Evolutionary conservation across 2,113 vertebrate genomes (phyloP).

Genomic region (Oostethus manadensis): DNA sequence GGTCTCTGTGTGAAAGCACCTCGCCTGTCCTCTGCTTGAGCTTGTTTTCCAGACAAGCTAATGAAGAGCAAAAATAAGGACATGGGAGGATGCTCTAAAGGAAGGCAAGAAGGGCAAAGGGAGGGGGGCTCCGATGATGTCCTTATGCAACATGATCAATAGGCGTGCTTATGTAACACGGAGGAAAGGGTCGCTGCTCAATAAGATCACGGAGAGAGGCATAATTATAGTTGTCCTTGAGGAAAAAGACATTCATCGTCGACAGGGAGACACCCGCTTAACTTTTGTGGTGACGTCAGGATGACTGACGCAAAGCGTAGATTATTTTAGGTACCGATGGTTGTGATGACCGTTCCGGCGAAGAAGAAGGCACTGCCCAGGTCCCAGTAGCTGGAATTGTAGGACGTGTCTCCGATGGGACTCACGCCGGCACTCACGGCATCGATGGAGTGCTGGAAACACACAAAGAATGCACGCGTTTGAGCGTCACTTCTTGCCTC

Average conservation of each 20-base stretch:
- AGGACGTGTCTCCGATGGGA: constrained; percentile 83
- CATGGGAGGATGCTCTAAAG: neutral
- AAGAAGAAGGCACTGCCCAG: constrained; percentile 98
- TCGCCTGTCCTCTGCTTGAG: neutral
- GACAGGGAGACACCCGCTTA: constrained; percentile 4
- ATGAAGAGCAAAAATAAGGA: neutral
- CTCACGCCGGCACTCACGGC: constrained; percentile 91
- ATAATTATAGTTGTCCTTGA: constrained; percentile 48
- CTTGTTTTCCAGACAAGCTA: neutral
- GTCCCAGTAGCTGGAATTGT: constrained; percentile 94
- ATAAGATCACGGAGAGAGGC: constrained; percentile 22
- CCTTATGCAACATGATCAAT: constrained; percentile 45
- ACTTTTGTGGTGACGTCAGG: neutral
- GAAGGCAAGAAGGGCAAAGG: neutral
- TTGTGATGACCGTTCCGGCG: constrained; percentile 96
- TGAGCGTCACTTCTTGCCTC: neutral
- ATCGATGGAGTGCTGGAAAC: constrained; percentile 83
- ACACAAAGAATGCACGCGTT: constrained; percentile 19
- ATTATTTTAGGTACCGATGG: constrained; percentile 79
- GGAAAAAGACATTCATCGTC: constrained; percentile 51
- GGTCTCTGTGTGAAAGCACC: neutral
- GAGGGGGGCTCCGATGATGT: constrained; percentile 12
- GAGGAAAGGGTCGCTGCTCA: constrained; percentile 17
- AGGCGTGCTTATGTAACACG: constrained; percentile 32
- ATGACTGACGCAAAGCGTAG: neutral